Evolutionary conservation across 2,113 vertebrate species (phyloP).

Genomic region (Lepus timidus): DNA sequence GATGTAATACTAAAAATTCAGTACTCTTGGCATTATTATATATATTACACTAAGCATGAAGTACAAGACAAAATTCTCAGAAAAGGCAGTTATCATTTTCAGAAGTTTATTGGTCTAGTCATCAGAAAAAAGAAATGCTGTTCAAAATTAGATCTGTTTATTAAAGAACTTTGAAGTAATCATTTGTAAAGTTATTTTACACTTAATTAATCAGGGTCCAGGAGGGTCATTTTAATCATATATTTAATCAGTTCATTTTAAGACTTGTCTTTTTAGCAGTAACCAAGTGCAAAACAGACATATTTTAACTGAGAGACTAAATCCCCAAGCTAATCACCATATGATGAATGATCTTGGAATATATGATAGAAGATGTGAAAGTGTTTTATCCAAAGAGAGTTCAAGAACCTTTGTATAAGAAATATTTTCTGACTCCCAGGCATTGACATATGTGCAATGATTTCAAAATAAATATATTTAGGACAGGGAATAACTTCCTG

Average conservation of each 20-base stretch:
- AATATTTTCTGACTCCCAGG: constrained; percentile 73
- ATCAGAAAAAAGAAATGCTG: neutral
- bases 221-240: constrained; percentile 36
- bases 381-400: constrained; percentile 78
- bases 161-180: neutral
- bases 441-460: constrained; percentile 19
- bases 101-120: neutral
- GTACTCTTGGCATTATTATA: neutral
- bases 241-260: constrained; percentile 68
- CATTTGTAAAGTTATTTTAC: constrained; percentile 32
- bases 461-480: constrained; percentile 68
- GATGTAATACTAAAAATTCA: neutral
- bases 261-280: constrained; percentile 80
- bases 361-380: constrained; percentile 83
- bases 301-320: constrained; percentile 71
- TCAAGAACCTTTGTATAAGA: constrained; percentile 74
- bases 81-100: constrained; percentile 13
- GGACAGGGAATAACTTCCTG: constrained; percentile 61
- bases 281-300: constrained; percentile 69
- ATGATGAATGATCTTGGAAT: constrained; percentile 74
- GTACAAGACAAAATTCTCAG: neutral
- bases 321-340: constrained; percentile 85
- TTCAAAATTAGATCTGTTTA: constrained; percentile 22
- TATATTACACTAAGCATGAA: constrained; percentile 3
- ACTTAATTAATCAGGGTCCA: constrained; percentile 5